phyloP scores from a whole-genome alignment of 2,797 vertebrate genomes.

The Podarcis lilfordi region DNA sequence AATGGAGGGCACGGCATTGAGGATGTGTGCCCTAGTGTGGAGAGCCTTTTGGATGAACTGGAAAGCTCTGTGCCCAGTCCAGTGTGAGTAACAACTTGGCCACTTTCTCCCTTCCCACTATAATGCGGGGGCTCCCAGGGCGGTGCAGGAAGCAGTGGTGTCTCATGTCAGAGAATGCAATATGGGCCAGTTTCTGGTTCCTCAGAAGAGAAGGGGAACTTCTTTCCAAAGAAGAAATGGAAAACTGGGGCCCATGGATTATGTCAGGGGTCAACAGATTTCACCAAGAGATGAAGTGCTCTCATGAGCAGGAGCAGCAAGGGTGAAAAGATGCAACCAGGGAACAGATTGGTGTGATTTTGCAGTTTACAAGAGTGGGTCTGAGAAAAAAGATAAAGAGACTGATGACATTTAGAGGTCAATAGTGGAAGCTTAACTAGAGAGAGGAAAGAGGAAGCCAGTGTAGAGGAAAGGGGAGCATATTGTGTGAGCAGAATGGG shows the following conservation, averaged over 20 bases:
- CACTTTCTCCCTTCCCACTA: neutral
- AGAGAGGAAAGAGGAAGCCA: neutral
- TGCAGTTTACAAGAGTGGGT: neutral
- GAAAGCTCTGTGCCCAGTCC: conserved; percentile 92
- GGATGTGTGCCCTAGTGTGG: conserved; percentile 89
- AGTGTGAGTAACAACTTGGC: conserved; percentile 81
- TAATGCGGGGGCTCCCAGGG: neutral
- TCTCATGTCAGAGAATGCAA: neutral
- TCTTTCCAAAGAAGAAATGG: neutral
- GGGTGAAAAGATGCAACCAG: neutral
- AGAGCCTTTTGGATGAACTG: conserved; percentile 92
- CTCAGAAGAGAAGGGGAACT: neutral
- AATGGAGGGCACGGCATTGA: conserved; percentile 86
- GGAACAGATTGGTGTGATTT: neutral
- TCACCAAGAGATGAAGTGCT: neutral
- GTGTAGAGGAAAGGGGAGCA: neutral
- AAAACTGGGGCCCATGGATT: neutral
- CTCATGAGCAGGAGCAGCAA: neutral
- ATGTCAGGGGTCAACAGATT: neutral
- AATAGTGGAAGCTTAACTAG: neutral
- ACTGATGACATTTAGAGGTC: neutral
- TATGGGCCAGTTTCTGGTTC: neutral
- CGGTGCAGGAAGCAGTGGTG: too few relatives aligned
- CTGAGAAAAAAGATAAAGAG: neutral
- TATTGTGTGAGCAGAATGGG: neutral